Conservation (phyloP, 1,140 invertebrate species). For the Drosophila lacertosa region DNA sequence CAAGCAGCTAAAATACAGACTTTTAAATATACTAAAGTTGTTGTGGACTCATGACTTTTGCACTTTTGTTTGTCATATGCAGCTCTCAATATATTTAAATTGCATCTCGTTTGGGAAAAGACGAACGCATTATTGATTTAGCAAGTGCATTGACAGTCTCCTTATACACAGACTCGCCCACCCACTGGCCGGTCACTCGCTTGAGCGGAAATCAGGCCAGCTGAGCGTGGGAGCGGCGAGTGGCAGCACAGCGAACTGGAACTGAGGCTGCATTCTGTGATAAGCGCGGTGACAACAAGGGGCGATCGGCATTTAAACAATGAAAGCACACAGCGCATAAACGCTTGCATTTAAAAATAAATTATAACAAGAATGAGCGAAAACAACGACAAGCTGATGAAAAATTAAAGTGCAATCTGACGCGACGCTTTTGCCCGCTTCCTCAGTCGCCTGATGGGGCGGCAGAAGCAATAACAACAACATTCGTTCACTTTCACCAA, state of each 20-base stretch:
- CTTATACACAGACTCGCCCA: not conserved
- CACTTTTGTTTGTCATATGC: not conserved
- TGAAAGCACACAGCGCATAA: constrained; percentile 11
- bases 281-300: not conserved
- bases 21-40: no score
- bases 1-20: no score
- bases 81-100: no score
- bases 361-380: constrained; percentile 29
- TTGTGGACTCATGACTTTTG: no score
- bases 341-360: constrained; percentile 45
- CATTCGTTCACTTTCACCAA: constrained; percentile 74
- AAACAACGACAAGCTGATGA: constrained; percentile 13
- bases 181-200: constrained; percentile 4
- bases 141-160: constrained; percentile 18
- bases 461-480: constrained; percentile 36
- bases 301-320: constrained; percentile 27
- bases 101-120: no score
- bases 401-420: constrained; percentile 37
- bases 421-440: constrained; percentile 5
- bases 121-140: constrained; percentile 17
- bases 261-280: constrained; percentile 15
- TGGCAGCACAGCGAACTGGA: not conserved
- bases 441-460: not conserved
- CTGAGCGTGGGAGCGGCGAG: constrained; percentile 14
- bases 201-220: constrained; percentile 18